Percentiles rank a stretch among this genome's conserved stretches.
phyloP scores from a whole-genome alignment of 37 sponge, comb jelly and placozoan genomes.

The Petrosia ficiformis region DNA sequence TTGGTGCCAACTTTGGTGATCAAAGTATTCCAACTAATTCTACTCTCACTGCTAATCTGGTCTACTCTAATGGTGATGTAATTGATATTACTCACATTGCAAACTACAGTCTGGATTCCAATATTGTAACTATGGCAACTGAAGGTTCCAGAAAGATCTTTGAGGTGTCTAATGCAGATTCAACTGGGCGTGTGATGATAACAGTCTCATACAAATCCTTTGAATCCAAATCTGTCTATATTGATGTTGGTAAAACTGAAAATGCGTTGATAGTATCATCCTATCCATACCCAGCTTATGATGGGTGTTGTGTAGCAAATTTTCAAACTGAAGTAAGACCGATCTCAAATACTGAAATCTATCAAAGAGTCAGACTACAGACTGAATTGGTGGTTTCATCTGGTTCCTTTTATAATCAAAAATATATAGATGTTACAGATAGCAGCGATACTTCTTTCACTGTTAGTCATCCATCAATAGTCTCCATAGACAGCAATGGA shows the following conservation, averaged over 20 bases:
- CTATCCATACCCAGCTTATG: no score
- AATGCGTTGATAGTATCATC: no score
- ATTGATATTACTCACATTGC: constrained; percentile 23
- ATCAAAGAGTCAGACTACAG: constrained; percentile 32
- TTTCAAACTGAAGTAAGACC: no score
- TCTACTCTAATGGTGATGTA: constrained; percentile 1
- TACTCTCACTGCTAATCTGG: constrained; percentile 15
- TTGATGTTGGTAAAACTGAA: no score
- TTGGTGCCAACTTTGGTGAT: constrained; percentile 9
- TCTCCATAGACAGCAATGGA: neutral
- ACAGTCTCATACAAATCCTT: constrained; percentile 17
- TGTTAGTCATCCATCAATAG: neutral
- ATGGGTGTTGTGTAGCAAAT: no score
- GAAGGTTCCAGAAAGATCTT: neutral
- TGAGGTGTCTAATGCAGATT: neutral
- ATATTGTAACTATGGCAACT: constrained; percentile 3
- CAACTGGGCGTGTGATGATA: constrained; percentile 8
- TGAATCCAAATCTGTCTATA: neutral
- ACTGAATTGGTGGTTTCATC: neutral
- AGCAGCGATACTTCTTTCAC: neutral
- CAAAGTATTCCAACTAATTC: neutral
- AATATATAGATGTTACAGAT: no score
- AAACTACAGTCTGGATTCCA: neutral
- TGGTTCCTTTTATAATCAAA: no score
- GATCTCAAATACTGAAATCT: neutral